A percentile compares a stretch with the other conserved stretches of the same genome.
Conservation (phyloP, 35 echinoderm and acorn worm genomes). For the Lytechinus variegatus region DNA sequence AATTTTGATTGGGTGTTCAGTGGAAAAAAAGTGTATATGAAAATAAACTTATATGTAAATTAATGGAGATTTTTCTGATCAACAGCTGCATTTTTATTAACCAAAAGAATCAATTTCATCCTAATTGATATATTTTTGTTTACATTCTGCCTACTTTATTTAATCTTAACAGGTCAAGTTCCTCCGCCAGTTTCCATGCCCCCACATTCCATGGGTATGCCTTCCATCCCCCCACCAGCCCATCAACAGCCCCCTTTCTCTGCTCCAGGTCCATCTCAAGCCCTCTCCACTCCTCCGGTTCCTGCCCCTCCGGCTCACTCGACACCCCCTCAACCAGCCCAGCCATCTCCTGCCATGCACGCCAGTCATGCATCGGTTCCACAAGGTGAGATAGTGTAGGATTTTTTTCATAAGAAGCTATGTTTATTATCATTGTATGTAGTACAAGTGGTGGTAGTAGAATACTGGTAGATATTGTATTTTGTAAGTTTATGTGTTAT, state of each 20-base stretch:
- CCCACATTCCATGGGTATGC: constrained; percentile 48
- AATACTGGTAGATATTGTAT: too few species aligned
- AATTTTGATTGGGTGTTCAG: too few species aligned
- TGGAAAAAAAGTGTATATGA: too few species aligned
- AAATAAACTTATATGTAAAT: too few species aligned
- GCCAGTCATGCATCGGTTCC: not conserved
- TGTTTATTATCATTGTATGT: too few species aligned
- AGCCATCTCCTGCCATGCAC: not conserved
- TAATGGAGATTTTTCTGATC: not conserved
- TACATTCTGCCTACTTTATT: not conserved
- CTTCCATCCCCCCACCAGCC: constrained; percentile 15
- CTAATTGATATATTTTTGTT: not conserved
- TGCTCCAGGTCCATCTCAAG: constrained; percentile 19
- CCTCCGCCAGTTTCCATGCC: constrained; percentile 45
- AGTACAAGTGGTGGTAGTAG: too few species aligned
- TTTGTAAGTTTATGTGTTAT: too few species aligned
- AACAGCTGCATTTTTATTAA: not conserved
- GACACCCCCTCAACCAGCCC: not conserved
- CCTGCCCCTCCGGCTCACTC: not conserved
- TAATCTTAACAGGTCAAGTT: not conserved
- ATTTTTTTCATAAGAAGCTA: not conserved
- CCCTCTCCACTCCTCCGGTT: not conserved
- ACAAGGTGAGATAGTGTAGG: not conserved
- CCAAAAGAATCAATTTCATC: too few species aligned
- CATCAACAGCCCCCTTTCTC: constrained; percentile 45